Conservation (phyloP, 2,888 invertebrate species). For the Zelleria hepariella region DNA sequence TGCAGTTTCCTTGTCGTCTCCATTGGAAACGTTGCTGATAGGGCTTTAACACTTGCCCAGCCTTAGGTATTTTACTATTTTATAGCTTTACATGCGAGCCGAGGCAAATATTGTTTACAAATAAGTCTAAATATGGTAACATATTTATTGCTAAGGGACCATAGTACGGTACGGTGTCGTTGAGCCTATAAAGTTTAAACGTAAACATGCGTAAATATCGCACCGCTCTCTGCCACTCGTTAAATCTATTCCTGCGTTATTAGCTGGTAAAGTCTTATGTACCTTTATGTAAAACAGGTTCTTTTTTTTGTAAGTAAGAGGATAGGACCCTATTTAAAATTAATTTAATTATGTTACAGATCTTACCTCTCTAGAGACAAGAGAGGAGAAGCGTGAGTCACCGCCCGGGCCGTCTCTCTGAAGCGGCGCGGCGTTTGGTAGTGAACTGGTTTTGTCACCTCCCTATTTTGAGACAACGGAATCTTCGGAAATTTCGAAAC, state of each 20-base stretch:
- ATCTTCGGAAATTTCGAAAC: not conserved
- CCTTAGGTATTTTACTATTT: not conserved
- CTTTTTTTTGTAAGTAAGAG: not conserved
- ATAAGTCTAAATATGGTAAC: not conserved
- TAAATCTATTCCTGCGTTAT: conserved; percentile 52
- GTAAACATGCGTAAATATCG: conserved; percentile 69
- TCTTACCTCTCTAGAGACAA: no score
- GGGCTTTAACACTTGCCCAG: not conserved
- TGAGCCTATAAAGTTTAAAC: conserved; percentile 68
- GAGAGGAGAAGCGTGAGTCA: no score
- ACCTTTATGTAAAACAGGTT: not conserved
- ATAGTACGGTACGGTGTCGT: conserved; percentile 59
- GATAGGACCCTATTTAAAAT: no score
- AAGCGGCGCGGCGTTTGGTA: no score
- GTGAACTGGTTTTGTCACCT: not conserved
- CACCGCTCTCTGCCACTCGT: conserved; percentile 54
- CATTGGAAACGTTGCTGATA: not conserved
- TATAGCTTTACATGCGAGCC: not conserved
- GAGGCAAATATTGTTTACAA: not conserved
- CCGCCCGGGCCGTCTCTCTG: no score
- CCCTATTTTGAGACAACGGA: conserved; percentile 14
- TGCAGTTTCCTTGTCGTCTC: not conserved
- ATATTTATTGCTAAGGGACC: not conserved
- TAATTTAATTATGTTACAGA: no score
- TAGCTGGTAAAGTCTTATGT: not conserved